phyloP scores from a whole-genome alignment of 1,140 invertebrate genomes.

The Parapsyche elsis region DNA sequence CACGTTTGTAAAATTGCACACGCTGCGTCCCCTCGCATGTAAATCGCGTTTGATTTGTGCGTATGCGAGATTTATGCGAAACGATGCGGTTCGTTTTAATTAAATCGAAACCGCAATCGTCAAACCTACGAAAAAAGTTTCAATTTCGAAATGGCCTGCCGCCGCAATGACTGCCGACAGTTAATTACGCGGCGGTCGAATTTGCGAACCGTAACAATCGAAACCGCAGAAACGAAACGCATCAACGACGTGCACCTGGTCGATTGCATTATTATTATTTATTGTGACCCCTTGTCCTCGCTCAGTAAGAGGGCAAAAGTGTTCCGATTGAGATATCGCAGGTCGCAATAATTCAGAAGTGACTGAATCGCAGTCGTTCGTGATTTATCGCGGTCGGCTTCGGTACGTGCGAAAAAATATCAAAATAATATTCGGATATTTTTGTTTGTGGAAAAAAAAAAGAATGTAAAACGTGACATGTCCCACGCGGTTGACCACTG shows the following conservation, averaged over 20 bases:
- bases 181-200: too few species aligned
- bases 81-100: slow-evolving; percentile 17
- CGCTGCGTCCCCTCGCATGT: not conserved
- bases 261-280: slow-evolving; percentile 10
- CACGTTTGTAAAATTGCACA: not conserved
- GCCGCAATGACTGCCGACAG: too few species aligned
- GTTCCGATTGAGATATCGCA: slow-evolving; percentile 8
- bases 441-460: not conserved
- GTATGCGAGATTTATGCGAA: slow-evolving; percentile 2
- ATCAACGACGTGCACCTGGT: not conserved
- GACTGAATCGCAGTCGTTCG: not conserved
- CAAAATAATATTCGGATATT: not conserved
- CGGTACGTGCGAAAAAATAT: not conserved
- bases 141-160: too few species aligned
- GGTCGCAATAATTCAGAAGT: slow-evolving; percentile 26
- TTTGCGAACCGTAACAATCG: not conserved
- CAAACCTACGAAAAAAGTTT: too few species aligned
- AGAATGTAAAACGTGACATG: not conserved
- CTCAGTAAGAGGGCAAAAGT: not conserved
- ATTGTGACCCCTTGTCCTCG: not conserved
- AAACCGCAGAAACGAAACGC: not conserved
- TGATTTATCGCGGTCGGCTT: not conserved
- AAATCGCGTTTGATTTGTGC: not conserved
- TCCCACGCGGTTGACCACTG: not conserved
- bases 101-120: slow-evolving; percentile 7